A percentile compares a stretch with the other conserved stretches of the same genome.
phyloP scores from a whole-genome alignment of 2,113 vertebrate species.

The Mandrillus leucophaeus region DNA sequence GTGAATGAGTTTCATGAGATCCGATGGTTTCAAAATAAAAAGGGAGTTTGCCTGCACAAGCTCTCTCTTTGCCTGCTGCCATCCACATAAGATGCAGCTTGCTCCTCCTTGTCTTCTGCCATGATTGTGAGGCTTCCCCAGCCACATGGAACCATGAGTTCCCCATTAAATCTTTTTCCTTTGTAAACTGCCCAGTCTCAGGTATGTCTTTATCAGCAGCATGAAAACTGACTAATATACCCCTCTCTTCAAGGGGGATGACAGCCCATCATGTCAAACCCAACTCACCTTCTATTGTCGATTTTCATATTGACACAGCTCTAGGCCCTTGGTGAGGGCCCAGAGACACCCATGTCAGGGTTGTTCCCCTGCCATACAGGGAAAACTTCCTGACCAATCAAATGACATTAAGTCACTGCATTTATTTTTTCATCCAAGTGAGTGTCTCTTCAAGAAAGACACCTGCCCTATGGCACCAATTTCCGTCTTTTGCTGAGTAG shows the following conservation, averaged over 20 bases:
- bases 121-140: too few species aligned
- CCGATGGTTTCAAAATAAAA: too few species aligned
- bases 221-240: too few species aligned
- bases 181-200: too few species aligned
- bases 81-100: too few species aligned
- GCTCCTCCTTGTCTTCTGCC: too few species aligned
- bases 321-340: background rate
- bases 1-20: too few species aligned
- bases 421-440: constrained; percentile 75
- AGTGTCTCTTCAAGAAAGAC: constrained; percentile 81
- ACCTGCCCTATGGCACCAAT: constrained; percentile 80
- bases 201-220: too few species aligned
- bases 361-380: background rate
- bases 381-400: constrained; percentile 53
- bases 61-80: too few species aligned
- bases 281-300: background rate
- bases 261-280: background rate
- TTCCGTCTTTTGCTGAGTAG: constrained; percentile 74
- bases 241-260: background rate
- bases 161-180: too few species aligned
- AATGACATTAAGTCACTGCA: constrained; percentile 72
- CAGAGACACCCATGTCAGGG: background rate
- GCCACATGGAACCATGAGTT: too few species aligned
- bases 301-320: background rate
- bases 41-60: too few species aligned